Percentiles rank a stretch among this genome's conserved stretches.
These are phyloP conservation scores for Conus betulinus DNA, from an alignment of 1,140 invertebrate species.

Conservation along the genomic window DNA sequence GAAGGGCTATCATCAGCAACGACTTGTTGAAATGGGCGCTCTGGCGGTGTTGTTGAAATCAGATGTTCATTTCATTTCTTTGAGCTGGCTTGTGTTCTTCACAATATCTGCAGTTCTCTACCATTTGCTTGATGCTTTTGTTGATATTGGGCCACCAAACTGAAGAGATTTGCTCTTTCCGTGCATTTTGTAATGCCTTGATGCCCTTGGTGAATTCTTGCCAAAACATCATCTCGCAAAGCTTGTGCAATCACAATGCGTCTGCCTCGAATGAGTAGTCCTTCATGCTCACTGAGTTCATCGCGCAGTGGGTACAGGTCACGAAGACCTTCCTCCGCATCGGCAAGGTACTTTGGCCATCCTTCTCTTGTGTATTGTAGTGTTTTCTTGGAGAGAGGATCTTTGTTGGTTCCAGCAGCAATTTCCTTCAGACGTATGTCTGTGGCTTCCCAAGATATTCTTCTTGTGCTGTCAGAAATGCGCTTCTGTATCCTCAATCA, in stretches of 20 bases:
- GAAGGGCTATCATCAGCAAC: conserved; percentile 27
- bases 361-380: neutral
- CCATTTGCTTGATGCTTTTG: neutral
- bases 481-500: neutral
- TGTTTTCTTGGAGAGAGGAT: neutral
- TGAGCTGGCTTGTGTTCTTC: conserved; percentile 34
- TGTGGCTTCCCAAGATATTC: neutral
- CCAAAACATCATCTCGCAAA: conserved; percentile 22
- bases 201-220: conserved; percentile 42
- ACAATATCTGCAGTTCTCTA: conserved; percentile 14
- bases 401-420: neutral
- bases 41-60: neutral
- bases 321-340: conserved; percentile 26
- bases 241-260: conserved; percentile 43
- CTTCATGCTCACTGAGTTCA: conserved; percentile 41
- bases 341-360: neutral
- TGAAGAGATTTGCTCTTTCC: conserved; percentile 20
- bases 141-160: neutral
- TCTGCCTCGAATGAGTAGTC: neutral
- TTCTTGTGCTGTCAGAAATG: neutral
- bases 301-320: conserved; percentile 44
- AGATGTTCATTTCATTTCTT: conserved; percentile 42
- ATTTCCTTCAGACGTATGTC: neutral
- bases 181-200: conserved; percentile 23
- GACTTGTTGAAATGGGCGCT: conserved; percentile 39